phyloP scores from a whole-genome alignment of 2,113 vertebrate species.

The Tenebrosternarchus preto region DNA sequence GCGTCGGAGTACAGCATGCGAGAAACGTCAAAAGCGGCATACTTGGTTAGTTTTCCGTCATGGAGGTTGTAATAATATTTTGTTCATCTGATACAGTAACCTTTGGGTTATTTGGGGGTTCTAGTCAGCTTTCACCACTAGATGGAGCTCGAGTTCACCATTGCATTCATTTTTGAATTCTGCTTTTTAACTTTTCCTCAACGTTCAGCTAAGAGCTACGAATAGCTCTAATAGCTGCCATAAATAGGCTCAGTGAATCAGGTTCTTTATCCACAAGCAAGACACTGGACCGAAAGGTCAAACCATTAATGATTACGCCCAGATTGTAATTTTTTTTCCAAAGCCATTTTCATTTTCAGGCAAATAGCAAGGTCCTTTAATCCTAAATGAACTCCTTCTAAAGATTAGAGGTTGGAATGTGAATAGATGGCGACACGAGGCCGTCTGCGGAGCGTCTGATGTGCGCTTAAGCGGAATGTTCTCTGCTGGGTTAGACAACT shows the following conservation, averaged over 20 bases:
- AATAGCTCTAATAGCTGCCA: constrained; percentile 18
- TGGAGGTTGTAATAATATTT: no score
- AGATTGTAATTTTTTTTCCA: constrained; percentile 50
- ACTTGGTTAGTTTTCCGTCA: no score
- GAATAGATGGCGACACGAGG: constrained; percentile 16
- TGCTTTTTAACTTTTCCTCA: background rate
- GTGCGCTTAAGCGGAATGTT: constrained; percentile 44
- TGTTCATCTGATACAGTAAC: no score
- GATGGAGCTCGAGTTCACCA: constrained; percentile 45
- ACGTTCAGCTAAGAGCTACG: background rate
- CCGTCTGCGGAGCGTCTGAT: constrained; percentile 3
- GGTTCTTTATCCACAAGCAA: constrained; percentile 45
- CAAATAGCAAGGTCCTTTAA: constrained; percentile 42
- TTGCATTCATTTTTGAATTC: background rate
- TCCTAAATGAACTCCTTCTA: constrained; percentile 45
- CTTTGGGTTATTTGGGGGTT: no score
- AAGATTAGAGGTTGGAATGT: constrained; percentile 44
- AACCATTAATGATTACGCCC: constrained; percentile 40
- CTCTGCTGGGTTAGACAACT: constrained; percentile 30
- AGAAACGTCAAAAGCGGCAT: background rate
- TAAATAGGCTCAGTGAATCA: constrained; percentile 37
- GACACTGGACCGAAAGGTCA: constrained; percentile 49
- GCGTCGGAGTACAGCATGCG: background rate
- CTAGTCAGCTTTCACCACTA: constrained; percentile 19
- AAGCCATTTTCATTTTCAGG: constrained; percentile 45